Evolutionary conservation across 2,797 vertebrate species (phyloP).

Genomic region (Odontamblyopus rebecca): DNA sequence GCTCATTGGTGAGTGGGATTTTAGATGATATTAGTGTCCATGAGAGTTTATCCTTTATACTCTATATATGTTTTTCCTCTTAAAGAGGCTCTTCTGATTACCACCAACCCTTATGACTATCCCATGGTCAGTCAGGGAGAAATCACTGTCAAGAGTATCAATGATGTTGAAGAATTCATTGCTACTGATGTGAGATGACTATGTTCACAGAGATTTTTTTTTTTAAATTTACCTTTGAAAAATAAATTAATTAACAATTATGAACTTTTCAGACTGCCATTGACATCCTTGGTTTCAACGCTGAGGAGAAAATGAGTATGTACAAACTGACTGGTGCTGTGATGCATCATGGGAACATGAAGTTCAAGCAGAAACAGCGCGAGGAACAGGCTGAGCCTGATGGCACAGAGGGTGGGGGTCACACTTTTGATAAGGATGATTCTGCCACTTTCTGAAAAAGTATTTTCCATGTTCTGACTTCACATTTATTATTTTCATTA

Average conservation of each 20-base stretch:
- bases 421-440: neutral
- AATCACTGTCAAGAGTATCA: conserved; percentile 83
- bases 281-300: conserved; percentile 88
- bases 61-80: neutral
- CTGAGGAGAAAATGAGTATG: conserved; percentile 87
- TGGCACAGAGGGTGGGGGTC: conserved; percentile 84
- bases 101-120: conserved; percentile 92
- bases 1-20: conserved; percentile 14
- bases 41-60: neutral
- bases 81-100: conserved; percentile 89
- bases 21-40: neutral
- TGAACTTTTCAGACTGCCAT: conserved; percentile 79
- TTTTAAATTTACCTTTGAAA: neutral
- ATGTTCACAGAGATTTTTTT: conserved; percentile 10
- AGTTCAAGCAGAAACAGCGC: conserved; percentile 87
- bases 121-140: conserved; percentile 92
- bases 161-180: conserved; percentile 88
- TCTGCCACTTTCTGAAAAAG: neutral
- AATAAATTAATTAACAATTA: neutral
- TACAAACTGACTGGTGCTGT: conserved; percentile 91
- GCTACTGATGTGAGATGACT: conserved; percentile 85
- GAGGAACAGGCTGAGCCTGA: conserved; percentile 93
- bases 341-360: conserved; percentile 95
- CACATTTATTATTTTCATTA: conserved; percentile 45
- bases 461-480: neutral